These are phyloP conservation scores for Adela reaumurella DNA, from an alignment of 2,888 invertebrate species.

Conservation along the genomic window DNA sequence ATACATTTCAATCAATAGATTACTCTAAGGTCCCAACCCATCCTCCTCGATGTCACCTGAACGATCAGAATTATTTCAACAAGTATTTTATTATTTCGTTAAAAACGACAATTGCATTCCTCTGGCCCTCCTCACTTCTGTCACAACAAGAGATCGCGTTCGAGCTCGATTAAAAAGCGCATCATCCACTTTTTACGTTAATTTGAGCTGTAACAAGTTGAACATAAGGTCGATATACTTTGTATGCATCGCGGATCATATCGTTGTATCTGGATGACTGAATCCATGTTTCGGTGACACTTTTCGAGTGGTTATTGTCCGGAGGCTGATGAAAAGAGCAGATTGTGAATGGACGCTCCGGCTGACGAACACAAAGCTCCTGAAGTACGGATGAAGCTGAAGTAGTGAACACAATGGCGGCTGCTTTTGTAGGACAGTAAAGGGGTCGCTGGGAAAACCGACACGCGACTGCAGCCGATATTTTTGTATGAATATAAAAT, in stretches of 20 bases:
- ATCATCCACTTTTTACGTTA: neutral
- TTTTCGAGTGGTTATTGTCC: neutral
- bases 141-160: neutral
- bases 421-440: neutral
- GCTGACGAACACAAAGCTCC: neutral
- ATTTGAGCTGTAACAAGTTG: neutral
- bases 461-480: neutral
- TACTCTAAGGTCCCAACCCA: too few relatives aligned
- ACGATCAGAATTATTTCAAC: neutral
- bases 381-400: neutral
- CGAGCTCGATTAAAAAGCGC: neutral
- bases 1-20: too few relatives aligned
- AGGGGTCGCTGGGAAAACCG: neutral
- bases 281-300: neutral
- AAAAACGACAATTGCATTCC: neutral
- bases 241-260: neutral
- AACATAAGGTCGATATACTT: neutral
- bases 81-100: neutral
- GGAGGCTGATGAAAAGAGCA: neutral
- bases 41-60: too few relatives aligned
- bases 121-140: neutral
- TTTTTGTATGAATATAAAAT: too few relatives aligned
- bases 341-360: neutral
- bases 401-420: neutral
- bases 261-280: neutral